These are phyloP conservation scores for Peromyscus californicus DNA, from an alignment of 2,113 vertebrate genomes.

Conservation along the genomic window DNA sequence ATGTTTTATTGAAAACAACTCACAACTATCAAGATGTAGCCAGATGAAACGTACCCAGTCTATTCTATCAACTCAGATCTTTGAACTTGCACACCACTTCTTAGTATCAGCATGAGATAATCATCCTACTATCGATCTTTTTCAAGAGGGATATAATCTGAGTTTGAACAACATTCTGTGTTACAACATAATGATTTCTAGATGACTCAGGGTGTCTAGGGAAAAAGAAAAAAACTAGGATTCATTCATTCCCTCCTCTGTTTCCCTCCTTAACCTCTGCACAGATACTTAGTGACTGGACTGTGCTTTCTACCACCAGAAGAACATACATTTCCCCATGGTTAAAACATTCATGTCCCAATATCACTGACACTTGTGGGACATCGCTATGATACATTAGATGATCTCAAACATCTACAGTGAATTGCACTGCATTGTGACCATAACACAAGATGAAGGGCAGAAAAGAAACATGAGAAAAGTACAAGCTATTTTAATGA, in stretches of 20 bases:
- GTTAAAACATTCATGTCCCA: background rate
- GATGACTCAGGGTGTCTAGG: background rate
- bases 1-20: background rate
- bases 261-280: background rate
- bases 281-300: background rate
- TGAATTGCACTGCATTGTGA: background rate
- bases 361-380: background rate
- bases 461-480: background rate
- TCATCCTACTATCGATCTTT: background rate
- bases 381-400: background rate
- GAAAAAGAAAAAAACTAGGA: background rate
- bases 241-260: background rate
- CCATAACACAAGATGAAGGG: background rate
- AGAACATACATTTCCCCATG: background rate
- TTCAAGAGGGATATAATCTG: background rate
- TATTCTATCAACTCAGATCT: background rate
- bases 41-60: background rate
- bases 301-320: background rate
- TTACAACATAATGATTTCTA: background rate
- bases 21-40: background rate
- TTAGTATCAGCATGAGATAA: background rate
- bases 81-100: background rate
- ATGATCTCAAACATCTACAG: constrained; percentile 10
- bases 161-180: background rate
- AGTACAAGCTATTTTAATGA: background rate